Conservation (phyloP, 2,797 vertebrate genomes). For the Scarus forsteni region DNA sequence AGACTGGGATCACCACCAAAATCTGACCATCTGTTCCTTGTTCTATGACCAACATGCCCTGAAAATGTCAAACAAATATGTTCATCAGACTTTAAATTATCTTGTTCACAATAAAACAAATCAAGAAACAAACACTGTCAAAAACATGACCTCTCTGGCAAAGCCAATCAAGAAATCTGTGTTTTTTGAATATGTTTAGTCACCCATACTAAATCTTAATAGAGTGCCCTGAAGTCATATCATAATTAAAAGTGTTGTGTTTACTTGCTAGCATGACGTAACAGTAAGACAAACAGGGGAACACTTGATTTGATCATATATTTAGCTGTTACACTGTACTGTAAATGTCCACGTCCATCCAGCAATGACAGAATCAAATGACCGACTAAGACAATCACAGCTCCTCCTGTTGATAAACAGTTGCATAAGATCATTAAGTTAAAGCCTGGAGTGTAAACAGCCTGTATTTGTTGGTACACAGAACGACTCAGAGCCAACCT, state of each 20-base stretch:
- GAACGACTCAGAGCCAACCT: constrained; percentile 6
- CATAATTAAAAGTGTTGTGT: background rate
- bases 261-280: background rate
- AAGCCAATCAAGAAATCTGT: no score
- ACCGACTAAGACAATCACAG: constrained; percentile 8
- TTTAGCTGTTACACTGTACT: background rate
- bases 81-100: no score
- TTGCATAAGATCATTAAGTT: constrained; percentile 54
- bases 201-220: no score
- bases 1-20: no score
- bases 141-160: no score
- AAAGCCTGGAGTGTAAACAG: constrained; percentile 40
- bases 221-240: background rate
- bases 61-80: no score
- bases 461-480: constrained; percentile 35
- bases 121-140: no score
- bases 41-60: no score
- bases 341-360: background rate
- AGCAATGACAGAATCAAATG: background rate
- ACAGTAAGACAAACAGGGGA: background rate
- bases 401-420: constrained; percentile 8
- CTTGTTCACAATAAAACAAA: no score
- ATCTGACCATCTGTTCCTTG: no score
- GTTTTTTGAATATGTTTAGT: no score
- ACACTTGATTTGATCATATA: background rate